A percentile compares a stretch with the other conserved stretches of the same genome.
phyloP scores from a whole-genome alignment of 1,140 invertebrate genomes.

The Acromyrmex charruanus region DNA sequence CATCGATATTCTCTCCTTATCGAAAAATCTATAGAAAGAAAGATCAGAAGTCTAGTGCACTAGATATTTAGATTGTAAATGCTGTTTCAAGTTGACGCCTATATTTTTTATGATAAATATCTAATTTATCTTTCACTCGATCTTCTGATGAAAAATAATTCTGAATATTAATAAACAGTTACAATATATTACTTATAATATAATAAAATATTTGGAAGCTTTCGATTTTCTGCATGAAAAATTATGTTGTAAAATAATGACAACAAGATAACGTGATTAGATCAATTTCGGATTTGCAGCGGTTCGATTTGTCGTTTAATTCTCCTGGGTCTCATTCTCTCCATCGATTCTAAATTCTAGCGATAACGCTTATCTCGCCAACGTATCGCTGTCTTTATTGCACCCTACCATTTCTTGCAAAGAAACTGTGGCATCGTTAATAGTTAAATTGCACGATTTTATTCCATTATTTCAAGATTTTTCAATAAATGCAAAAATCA shows the following conservation, averaged over 20 bases:
- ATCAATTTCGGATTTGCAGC: constrained; percentile 14
- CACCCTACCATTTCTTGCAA: not conserved
- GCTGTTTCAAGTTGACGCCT: not conserved
- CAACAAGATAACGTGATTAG: not conserved
- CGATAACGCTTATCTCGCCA: constrained; percentile 17
- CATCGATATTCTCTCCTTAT: not conserved
- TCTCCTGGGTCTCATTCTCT: not conserved
- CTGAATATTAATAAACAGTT: not conserved
- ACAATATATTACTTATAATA: not conserved
- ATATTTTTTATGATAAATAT: not conserved
- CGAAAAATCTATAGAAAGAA: not conserved
- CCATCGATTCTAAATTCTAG: not conserved
- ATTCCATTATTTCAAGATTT: not conserved
- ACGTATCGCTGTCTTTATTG: constrained; percentile 10
- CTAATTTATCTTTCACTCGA: not conserved
- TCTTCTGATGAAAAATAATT: not conserved
- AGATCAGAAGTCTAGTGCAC: not conserved
- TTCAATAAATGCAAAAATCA: not conserved
- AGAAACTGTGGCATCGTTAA: constrained; percentile 1
- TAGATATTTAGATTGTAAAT: constrained; percentile 1
- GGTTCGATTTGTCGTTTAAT: not conserved
- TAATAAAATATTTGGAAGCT: not conserved
- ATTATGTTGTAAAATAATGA: not conserved
- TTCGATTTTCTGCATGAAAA: not conserved
- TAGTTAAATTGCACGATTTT: not conserved